A percentile compares a stretch with the other conserved stretches of the same genome.
These are phyloP conservation scores for Drosophila mimetica DNA, from an alignment of 2,888 invertebrate genomes.

Conservation along the genomic window DNA sequence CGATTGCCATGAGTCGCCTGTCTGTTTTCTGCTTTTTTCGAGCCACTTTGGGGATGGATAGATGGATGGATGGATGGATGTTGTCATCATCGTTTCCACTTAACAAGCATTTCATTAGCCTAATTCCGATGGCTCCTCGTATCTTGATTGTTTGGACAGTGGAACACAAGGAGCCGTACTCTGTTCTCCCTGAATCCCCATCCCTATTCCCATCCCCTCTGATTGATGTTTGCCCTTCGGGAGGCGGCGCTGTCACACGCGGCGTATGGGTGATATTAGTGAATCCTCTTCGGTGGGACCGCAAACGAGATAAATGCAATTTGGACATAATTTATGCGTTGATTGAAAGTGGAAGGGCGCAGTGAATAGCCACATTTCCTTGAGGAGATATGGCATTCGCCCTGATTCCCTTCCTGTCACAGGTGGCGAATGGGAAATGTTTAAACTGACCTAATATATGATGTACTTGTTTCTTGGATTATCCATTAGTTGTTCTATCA, in stretches of 20 bases:
- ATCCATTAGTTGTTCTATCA: no score
- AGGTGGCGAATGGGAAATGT: background rate
- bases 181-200: background rate
- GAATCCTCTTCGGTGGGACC: background rate
- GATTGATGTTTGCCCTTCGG: slow-evolving; percentile 22
- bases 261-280: slow-evolving; percentile 19
- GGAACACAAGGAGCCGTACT: slow-evolving; percentile 8
- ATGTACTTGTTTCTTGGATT: no score
- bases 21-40: background rate
- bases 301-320: slow-evolving; percentile 26
- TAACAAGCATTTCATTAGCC: slow-evolving; percentile 73
- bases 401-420: background rate
- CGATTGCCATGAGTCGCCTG: slow-evolving; percentile 3
- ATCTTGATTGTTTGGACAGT: slow-evolving; percentile 46
- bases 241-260: background rate
- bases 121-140: slow-evolving; percentile 54
- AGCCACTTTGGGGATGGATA: slow-evolving; percentile 6
- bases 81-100: slow-evolving; percentile 61
- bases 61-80: background rate
- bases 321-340: slow-evolving; percentile 22
- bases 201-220: slow-evolving; percentile 1
- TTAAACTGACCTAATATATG: no score
- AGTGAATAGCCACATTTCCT: background rate
- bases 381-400: background rate
- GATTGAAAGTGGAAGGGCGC: background rate